These are phyloP conservation scores for Clivina fossor DNA, from an alignment of 2,888 invertebrate species.

Conservation along the genomic window DNA sequence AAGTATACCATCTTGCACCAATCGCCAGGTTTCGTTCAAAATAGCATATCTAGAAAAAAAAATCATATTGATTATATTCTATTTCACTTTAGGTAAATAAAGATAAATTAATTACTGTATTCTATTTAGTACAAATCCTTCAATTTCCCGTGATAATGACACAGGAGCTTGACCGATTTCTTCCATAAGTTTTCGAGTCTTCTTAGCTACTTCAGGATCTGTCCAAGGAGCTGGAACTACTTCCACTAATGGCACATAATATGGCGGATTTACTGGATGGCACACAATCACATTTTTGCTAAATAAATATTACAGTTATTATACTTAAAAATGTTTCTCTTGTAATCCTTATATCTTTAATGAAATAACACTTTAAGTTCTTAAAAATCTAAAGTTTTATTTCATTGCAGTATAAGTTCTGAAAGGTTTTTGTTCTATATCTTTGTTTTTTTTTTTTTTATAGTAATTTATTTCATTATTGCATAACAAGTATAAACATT, in stretches of 20 bases:
- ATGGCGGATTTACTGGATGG: constrained; percentile 96
- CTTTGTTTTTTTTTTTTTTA: too few species aligned
- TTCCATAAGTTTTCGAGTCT: constrained; percentile 76
- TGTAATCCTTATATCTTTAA: too few species aligned
- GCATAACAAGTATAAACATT: too few species aligned
- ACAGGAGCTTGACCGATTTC: constrained; percentile 93
- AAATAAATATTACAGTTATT: too few species aligned
- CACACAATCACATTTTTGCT: constrained; percentile 73
- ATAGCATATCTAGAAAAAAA: constrained; percentile 75
- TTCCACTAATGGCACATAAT: constrained; percentile 93
- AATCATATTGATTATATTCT: constrained; percentile 2
- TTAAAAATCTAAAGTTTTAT: too few species aligned
- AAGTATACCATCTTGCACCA: constrained; percentile 82
- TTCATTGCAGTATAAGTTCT: too few species aligned
- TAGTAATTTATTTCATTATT: too few species aligned
- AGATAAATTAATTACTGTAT: constrained; percentile 72
- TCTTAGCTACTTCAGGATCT: constrained; percentile 69
- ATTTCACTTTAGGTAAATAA: neutral
- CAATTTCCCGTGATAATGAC: constrained; percentile 79
- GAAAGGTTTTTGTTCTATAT: too few species aligned
- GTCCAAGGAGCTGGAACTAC: constrained; percentile 96
- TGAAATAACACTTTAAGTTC: too few species aligned
- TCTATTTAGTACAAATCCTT: constrained; percentile 91
- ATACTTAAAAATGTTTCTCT: too few species aligned
- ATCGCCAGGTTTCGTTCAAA: constrained; percentile 87